A percentile compares a stretch with the other conserved stretches of the same genome.
phyloP scores from a whole-genome alignment of 2,113 vertebrate genomes.

The Alosa alosa region DNA sequence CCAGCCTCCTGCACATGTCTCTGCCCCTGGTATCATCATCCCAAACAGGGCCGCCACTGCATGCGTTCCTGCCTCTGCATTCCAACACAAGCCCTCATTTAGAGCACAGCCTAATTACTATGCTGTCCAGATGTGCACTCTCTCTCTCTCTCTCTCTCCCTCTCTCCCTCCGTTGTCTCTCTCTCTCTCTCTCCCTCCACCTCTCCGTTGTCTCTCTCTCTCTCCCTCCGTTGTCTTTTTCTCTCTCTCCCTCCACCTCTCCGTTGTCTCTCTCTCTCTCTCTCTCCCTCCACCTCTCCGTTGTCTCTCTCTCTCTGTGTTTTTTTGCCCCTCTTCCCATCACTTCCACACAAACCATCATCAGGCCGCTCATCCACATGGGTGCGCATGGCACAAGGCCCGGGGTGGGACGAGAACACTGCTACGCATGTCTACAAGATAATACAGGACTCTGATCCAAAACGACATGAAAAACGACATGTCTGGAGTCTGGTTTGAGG shows the following conservation, averaged over 20 bases:
- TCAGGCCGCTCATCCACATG: background rate
- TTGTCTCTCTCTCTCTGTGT: background rate
- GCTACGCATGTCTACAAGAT: background rate
- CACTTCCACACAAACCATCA: constrained; percentile 10
- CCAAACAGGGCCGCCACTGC: background rate
- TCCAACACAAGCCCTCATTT: constrained; percentile 44
- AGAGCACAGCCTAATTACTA: constrained; percentile 34
- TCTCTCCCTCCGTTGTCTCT: no score
- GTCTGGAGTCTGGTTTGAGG: background rate
- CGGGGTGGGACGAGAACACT: background rate
- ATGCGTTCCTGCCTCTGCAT: constrained; percentile 17
- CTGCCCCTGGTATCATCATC: background rate
- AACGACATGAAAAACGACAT: background rate
- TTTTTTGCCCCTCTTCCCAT: background rate
- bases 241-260: no score
- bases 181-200: no score
- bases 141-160: constrained; percentile 13
- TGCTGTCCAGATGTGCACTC: constrained; percentile 44
- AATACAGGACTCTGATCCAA: background rate
- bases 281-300: background rate
- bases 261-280: constrained; percentile 4
- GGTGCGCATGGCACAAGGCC: background rate
- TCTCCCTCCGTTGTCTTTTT: no score
- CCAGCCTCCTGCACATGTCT: constrained; percentile 28
- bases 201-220: no score